These are phyloP conservation scores for Charina bottae DNA, from an alignment of 2,113 vertebrate genomes.

Conservation along the genomic window DNA sequence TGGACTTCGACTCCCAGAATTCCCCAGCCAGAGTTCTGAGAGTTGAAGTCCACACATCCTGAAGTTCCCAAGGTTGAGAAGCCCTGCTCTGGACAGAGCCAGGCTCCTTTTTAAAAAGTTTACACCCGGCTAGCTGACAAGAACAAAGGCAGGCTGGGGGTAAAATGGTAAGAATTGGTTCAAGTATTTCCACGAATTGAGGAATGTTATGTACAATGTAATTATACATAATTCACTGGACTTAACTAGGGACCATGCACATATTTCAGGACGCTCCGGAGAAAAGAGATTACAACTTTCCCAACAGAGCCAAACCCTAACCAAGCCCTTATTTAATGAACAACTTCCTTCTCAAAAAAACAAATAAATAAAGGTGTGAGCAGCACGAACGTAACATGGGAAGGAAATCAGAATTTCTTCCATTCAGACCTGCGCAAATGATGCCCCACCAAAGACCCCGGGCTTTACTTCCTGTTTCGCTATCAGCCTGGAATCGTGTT, in stretches of 20 bases:
- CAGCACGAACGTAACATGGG: background rate
- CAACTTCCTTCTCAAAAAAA: background rate
- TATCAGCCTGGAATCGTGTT: background rate
- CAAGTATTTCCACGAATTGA: background rate
- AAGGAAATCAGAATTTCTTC: background rate
- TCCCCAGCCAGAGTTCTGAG: background rate
- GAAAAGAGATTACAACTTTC: background rate
- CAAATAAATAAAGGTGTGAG: background rate
- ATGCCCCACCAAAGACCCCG: no score
- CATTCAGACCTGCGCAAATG: background rate
- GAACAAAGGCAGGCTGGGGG: fast-evolving
- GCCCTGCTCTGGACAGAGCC: background rate
- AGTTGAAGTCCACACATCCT: background rate
- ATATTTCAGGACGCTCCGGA: background rate
- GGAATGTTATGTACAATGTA: background rate
- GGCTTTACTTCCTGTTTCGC: background rate
- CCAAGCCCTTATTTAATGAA: background rate
- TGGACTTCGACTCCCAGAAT: background rate
- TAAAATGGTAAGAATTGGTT: background rate
- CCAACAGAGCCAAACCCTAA: background rate
- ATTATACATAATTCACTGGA: background rate
- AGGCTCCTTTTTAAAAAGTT: background rate
- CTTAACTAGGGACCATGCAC: background rate
- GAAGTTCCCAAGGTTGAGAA: background rate
- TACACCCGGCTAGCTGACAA: background rate